Conservation (phyloP, 2,797 vertebrate species). For the Miichthys miiuy region DNA sequence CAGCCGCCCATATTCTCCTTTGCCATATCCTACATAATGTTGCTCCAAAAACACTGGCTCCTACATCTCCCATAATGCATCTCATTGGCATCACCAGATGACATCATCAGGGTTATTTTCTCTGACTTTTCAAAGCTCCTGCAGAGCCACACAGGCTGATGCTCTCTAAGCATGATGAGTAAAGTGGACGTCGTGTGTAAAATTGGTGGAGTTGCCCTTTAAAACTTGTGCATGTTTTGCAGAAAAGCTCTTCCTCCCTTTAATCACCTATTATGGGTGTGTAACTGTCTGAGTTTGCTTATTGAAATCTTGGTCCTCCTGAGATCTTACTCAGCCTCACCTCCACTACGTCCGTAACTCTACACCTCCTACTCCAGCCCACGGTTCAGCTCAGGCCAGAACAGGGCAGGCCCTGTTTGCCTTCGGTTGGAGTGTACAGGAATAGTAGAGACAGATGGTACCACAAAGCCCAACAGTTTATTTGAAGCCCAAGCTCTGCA, state of each 20-base stretch:
- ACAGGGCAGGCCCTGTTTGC: constrained; percentile 46
- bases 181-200: too few relatives aligned
- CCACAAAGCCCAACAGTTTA: constrained; percentile 76
- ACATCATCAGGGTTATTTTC: not conserved
- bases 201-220: too few relatives aligned
- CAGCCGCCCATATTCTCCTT: too few relatives aligned
- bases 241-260: not conserved
- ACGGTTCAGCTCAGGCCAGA: constrained; percentile 34
- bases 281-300: not conserved
- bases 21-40: too few relatives aligned
- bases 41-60: not conserved
- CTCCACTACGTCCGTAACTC: constrained; percentile 22
- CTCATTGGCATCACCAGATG: not conserved
- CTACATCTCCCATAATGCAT: not conserved
- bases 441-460: constrained; percentile 69
- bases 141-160: too few relatives aligned
- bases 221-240: too few relatives aligned
- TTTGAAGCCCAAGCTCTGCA: constrained; percentile 78
- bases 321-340: not conserved
- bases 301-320: not conserved
- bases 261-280: not conserved
- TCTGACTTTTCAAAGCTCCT: too few relatives aligned
- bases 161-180: too few relatives aligned
- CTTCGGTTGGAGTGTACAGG: constrained; percentile 49
- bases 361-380: constrained; percentile 6